Percentiles rank a stretch among this genome's conserved stretches.
These are phyloP conservation scores for Zenarchopterus dispar DNA, from an alignment of 2,797 vertebrate genomes.

Conservation along the genomic window DNA sequence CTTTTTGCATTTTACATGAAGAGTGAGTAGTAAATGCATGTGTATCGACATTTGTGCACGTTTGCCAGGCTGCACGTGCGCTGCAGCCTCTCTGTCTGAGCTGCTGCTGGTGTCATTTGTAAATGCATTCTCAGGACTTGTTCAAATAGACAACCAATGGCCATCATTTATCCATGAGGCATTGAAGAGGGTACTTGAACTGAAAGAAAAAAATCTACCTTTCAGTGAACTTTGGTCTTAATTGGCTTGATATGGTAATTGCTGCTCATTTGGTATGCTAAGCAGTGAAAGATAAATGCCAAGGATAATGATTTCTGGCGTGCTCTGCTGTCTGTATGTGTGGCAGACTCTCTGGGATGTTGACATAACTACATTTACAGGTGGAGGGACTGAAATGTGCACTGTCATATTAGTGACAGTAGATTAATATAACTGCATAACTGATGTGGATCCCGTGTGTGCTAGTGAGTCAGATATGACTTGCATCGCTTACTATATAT, in stretches of 20 bases:
- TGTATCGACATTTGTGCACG: constrained; percentile 14
- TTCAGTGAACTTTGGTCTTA: constrained; percentile 27
- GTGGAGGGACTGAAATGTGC: constrained; percentile 19
- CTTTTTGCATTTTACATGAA: constrained; percentile 13
- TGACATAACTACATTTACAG: constrained; percentile 30
- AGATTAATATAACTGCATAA: constrained; percentile 19
- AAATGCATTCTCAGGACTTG: constrained; percentile 31
- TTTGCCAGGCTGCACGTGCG: neutral
- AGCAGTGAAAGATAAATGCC: constrained; percentile 11
- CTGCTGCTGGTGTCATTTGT: constrained; percentile 24
- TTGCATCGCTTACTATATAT: constrained; percentile 6
- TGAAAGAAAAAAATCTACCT: constrained; percentile 29
- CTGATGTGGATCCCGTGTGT: constrained; percentile 24
- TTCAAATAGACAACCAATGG: constrained; percentile 23
- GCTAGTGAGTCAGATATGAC: constrained; percentile 31
- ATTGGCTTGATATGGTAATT: constrained; percentile 53
- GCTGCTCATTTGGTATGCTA: constrained; percentile 27
- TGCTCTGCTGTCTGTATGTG: neutral
- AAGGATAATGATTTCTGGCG: constrained; percentile 19
- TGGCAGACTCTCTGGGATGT: neutral
- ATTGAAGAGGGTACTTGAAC: constrained; percentile 32
- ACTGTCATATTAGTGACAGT: constrained; percentile 17
- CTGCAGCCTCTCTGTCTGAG: neutral
- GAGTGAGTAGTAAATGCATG: neutral
- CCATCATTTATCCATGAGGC: constrained; percentile 29